phyloP scores from a whole-genome alignment of 1,140 invertebrate species.

The Trachelipus rathkii region DNA sequence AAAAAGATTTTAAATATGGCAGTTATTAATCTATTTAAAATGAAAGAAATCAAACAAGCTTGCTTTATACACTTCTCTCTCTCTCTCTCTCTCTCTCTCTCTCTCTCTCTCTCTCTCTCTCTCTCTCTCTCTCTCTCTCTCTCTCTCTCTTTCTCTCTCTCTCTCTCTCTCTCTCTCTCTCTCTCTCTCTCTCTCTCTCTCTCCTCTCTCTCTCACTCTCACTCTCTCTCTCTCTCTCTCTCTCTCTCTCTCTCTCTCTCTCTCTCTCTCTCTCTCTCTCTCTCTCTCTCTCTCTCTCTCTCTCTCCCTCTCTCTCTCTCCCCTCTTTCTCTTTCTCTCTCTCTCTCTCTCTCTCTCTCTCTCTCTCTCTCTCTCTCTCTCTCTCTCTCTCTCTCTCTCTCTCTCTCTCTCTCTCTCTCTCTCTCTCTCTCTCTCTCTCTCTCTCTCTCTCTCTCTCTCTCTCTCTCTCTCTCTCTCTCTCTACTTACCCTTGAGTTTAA shows the following conservation, averaged over 20 bases:
- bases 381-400: not conserved
- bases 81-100: slow-evolving; percentile 13
- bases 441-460: slow-evolving; percentile 13
- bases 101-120: slow-evolving; percentile 7
- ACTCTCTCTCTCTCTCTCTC: not conserved
- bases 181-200: no score
- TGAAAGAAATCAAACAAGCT: not conserved
- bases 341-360: slow-evolving; percentile 10
- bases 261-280: slow-evolving; percentile 17
- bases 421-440: slow-evolving; percentile 14
- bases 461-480: not conserved
- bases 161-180: no score
- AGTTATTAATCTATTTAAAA: not conserved
- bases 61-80: not conserved
- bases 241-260: not conserved
- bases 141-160: no score
- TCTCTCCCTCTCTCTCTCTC: not conserved
- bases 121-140: not conserved
- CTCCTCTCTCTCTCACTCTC: no score
- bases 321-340: not conserved
- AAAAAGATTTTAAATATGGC: not conserved
- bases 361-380: slow-evolving; percentile 13
- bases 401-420: not conserved
- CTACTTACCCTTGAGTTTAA: slow-evolving; percentile 70
- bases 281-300: slow-evolving; percentile 16